Evolutionary conservation across 2,888 invertebrate species (phyloP), one percentile per base, ranked within the genome.

Genomic region (Epicampocera succincta): DNA sequence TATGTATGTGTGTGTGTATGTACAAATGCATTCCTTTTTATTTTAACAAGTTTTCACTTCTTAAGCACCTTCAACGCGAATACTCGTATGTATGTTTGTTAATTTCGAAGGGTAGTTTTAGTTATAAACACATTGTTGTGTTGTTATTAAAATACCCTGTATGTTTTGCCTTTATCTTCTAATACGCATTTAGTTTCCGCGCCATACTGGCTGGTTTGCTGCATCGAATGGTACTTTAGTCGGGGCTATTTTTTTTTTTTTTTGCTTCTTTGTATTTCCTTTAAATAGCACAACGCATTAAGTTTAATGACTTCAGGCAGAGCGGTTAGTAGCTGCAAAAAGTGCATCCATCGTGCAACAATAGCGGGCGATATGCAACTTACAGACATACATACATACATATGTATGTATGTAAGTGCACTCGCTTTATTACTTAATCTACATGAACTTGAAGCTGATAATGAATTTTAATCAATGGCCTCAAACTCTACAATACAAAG

Each of bases 381-480:
- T n/a, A n/a, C n/a, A n/a, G n/a, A n/a, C n/a, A n/a, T n/a, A n/a
- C 74, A 73, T 21, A 46, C 33, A 25, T 33, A 46, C 56, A 13
- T 42, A 15, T 42, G 12, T 11, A 61, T 46, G 4, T 44, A 25
- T 25, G 13, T 54, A 29, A 17, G 25, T 40, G 11, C 38, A 46
- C 48, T 58, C 33, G 44, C 48, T 82, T 78, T 82, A 82, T 82
- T 82, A 82, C 75, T 82, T 78, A 74, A 82, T 82, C 82, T 82
- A 54, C 82, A 78, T 82, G 82, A 82, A 82, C 82, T 82, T 82
- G 82, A 82, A 71, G 82, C 71, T 78, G 82, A 82, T 82, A 82
- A 82, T 82, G 78, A 82, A 78, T 60, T 75, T 66, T 82, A 78
- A 82, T 74, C 82, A 52, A 52, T 74, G 69, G 63, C 73, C 80